Conservation (phyloP, 2,113 vertebrate species). For the Sciurus niger region DNA sequence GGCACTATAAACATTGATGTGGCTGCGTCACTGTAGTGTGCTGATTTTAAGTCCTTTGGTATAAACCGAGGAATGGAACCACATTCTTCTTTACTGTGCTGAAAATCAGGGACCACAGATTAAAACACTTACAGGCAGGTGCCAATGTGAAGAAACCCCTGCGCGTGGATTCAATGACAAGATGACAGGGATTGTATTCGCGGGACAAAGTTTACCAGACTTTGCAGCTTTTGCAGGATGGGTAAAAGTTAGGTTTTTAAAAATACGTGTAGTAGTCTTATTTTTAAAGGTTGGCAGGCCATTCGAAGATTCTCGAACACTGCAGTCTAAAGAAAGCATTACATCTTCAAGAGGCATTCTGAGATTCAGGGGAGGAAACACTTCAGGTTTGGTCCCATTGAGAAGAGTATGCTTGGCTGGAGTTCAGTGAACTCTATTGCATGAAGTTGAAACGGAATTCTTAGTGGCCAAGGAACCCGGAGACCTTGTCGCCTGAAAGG, state of each 20-base stretch:
- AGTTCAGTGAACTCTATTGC: not conserved
- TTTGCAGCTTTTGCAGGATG: not conserved
- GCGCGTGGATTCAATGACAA: not conserved
- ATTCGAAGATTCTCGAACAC: not conserved
- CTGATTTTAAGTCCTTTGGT: no score
- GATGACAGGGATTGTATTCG: rapidly evolving
- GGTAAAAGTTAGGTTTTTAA: not conserved
- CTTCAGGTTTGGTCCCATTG: not conserved
- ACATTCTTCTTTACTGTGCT: no score
- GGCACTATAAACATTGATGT: no score
- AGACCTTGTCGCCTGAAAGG: not conserved
- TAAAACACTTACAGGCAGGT: not conserved
- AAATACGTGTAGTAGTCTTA: not conserved
- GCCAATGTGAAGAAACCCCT: not conserved
- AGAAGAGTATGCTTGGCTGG: not conserved
- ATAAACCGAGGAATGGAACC: no score
- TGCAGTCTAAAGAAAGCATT: not conserved
- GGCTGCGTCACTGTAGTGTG: no score
- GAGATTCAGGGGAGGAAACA: not conserved
- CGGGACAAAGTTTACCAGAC: not conserved
- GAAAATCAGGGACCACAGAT: not conserved
- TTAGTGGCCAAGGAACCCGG: not conserved
- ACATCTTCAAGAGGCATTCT: not conserved
- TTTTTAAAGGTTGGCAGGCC: not conserved
- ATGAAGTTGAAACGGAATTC: not conserved